These are phyloP conservation scores for Synaphobranchus kaupii DNA, from an alignment of 2,797 vertebrate species.

Conservation along the genomic window DNA sequence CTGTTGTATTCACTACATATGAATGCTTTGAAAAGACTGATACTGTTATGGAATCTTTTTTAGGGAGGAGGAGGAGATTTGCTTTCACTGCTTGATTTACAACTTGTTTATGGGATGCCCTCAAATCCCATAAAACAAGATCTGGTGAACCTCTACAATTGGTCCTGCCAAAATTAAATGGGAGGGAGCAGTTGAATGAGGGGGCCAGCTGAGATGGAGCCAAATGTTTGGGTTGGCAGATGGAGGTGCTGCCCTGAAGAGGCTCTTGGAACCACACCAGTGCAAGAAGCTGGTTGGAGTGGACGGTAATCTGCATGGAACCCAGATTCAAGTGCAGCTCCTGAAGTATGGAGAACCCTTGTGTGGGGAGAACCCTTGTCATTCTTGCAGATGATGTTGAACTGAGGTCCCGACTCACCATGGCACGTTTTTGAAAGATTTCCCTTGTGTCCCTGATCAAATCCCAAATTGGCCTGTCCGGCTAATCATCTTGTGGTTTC, in stretches of 20 bases:
- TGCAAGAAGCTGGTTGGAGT: neutral
- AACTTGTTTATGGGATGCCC: neutral
- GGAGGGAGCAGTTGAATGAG: slow-evolving; percentile 7
- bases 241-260: slow-evolving; percentile 7
- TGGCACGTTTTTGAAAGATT: no score
- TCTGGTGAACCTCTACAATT: neutral
- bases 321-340: neutral
- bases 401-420: no score
- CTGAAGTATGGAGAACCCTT: neutral
- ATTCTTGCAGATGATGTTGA: no score
- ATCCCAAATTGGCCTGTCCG: neutral
- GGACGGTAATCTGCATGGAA: neutral
- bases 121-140: neutral
- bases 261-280: neutral
- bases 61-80: neutral
- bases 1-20: no score
- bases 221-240: slow-evolving; percentile 23
- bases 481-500: neutral
- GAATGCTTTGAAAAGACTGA: no score
- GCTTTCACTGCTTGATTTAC: neutral
- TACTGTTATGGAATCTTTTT: neutral
- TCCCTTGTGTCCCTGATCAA: neutral
- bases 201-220: neutral
- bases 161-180: slow-evolving; percentile 3
- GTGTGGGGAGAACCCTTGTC: no score